Evolutionary conservation across 2,797 vertebrate species (phyloP).

Genomic region (Enteromius fasciolatus): DNA sequence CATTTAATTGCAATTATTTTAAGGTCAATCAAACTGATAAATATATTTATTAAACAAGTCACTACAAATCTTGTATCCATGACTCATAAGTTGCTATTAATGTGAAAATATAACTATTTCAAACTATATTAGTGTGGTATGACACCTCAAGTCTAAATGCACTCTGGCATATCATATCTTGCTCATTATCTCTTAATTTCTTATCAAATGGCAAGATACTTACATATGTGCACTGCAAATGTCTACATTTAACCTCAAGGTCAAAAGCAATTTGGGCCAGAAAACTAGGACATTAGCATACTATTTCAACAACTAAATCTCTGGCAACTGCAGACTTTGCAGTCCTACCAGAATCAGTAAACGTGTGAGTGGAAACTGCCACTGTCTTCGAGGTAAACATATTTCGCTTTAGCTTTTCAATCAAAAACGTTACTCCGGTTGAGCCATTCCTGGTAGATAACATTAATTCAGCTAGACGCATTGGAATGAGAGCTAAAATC

Average conservation of each 20-base stretch:
- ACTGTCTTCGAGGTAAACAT: slow-evolving; percentile 70
- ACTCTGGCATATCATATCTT: slow-evolving; percentile 51
- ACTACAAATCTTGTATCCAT: neutral
- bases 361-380: slow-evolving; percentile 59
- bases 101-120: neutral
- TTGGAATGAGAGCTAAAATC: slow-evolving; percentile 65
- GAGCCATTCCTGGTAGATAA: slow-evolving; percentile 69
- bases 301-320: slow-evolving; percentile 56
- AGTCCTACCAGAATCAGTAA: slow-evolving; percentile 64
- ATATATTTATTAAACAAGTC: neutral
- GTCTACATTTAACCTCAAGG: slow-evolving; percentile 67
- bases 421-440: slow-evolving; percentile 70
- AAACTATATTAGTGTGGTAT: slow-evolving; percentile 32
- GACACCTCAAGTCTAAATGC: slow-evolving; percentile 52
- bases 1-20: neutral
- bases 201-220: slow-evolving; percentile 64
- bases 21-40: neutral
- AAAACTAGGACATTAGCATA: slow-evolving; percentile 60
- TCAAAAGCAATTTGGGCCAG: slow-evolving; percentile 70
- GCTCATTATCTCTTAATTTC: slow-evolving; percentile 62
- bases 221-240: slow-evolving; percentile 67
- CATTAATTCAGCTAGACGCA: slow-evolving; percentile 66
- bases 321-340: slow-evolving; percentile 57
- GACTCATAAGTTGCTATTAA: neutral
- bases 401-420: slow-evolving; percentile 70